A percentile compares a stretch with the other conserved stretches of the same genome.
Evolutionary conservation across 2,113 vertebrate genomes (phyloP).

Genomic region (Esox niger): DNA sequence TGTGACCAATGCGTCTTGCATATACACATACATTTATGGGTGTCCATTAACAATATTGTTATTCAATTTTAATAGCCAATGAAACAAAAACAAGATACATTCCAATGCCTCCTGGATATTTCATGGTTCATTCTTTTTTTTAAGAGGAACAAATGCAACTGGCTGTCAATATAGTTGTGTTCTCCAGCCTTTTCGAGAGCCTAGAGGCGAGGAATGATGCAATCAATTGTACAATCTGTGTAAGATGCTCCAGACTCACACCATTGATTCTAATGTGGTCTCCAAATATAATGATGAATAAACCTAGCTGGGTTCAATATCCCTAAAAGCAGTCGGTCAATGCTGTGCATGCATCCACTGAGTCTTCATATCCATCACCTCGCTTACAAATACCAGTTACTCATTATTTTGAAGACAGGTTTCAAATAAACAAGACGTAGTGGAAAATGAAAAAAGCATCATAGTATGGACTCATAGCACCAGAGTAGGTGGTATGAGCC

Average conservation of each 20-base stretch:
- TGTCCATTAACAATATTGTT: background rate
- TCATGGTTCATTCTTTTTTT: background rate
- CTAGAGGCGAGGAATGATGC: background rate
- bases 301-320: background rate
- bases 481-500: too few relatives aligned
- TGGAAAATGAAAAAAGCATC: background rate
- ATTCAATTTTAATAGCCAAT: background rate
- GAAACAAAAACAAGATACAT: background rate
- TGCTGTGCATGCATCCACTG: background rate
- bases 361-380: background rate
- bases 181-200: too few relatives aligned
- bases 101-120: background rate
- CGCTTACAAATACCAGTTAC: background rate
- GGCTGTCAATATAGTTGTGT: background rate
- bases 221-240: slow-evolving; percentile 1
- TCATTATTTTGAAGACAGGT: background rate
- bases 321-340: background rate
- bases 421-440: background rate
- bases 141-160: background rate
- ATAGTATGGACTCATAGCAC: too few relatives aligned
- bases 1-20: background rate
- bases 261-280: background rate
- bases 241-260: background rate
- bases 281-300: background rate
- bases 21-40: background rate